Evolutionary conservation across 2,888 invertebrate genomes (phyloP).

Genomic region (Sarcophaga rosellei): DNA sequence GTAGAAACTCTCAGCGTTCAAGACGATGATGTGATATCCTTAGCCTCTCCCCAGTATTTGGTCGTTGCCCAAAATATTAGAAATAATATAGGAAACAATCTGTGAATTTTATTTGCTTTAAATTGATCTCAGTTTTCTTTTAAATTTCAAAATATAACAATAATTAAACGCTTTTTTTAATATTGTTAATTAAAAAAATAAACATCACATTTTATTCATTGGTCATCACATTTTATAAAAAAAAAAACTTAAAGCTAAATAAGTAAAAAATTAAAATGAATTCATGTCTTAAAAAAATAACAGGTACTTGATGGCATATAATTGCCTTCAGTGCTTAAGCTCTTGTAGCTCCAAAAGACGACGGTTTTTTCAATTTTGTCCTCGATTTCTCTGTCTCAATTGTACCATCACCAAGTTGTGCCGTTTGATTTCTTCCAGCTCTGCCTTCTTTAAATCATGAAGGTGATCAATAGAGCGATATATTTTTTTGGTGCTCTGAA

Average conservation of each 20-base stretch:
- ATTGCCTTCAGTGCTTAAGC: no score
- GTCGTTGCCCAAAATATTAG: conserved; percentile 26
- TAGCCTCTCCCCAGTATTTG: conserved; percentile 28
- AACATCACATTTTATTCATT: conserved; percentile 36
- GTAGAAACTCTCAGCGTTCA: no score
- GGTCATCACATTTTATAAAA: conserved; percentile 32
- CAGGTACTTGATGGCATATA: no score
- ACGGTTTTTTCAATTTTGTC: conserved; percentile 54
- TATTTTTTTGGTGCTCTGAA: conserved; percentile 35
- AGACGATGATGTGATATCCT: no score
- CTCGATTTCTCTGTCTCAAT: conserved; percentile 50
- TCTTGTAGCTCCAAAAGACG: background rate
- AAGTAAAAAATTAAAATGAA: conserved; percentile 36
- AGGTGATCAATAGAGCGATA: conserved; percentile 42
- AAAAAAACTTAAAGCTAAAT: conserved; percentile 40
- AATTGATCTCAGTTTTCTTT: conserved; percentile 7
- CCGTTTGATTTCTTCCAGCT: conserved; percentile 53
- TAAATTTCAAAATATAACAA: conserved; percentile 4
- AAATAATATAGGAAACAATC: conserved; percentile 27
- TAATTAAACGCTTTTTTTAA: conserved; percentile 31
- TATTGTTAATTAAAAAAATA: conserved; percentile 44
- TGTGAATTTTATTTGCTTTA: conserved; percentile 25
- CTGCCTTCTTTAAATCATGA: conserved; percentile 46
- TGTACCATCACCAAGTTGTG: conserved; percentile 50
- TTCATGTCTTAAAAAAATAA: no score